Base-by-base conservation (phyloP, 1,140 invertebrate species). In the Leguminivora glycinivorella region DNA sequence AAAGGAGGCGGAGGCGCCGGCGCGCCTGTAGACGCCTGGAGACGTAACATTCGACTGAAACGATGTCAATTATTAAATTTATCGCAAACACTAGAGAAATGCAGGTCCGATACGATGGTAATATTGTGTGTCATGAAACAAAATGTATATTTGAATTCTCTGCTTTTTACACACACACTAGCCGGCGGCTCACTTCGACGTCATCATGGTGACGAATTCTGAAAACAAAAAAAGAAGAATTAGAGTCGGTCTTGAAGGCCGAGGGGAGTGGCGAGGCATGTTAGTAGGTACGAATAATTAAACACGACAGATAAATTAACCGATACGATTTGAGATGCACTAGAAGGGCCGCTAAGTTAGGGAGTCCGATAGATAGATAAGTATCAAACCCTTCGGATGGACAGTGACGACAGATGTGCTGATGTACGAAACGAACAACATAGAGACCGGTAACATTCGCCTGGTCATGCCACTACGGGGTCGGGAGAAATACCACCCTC, bases 121-220 rank as follows among this genome's bases (percentile, higher is more conserved):
- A 89, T 92, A 91, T 89, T 92, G 90, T 92, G 89, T 91, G 90
- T 92, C 90, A 92, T 92, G 91, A 92, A 92, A 90, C 84, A 92
- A 92, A 92, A 91, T 87, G 90, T 92, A 92, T 91, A 90, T 91
- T 92, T 91, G 87, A 89, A 91, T 88, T 91, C 90, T 91, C 90
- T 88, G 83, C 88, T 88, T 90, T 92, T 86, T 92, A 92, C 91
- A 92, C 92, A 90, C 89, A 89, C 88, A 90, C 88, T 88, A 85
- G 80, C 83, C 86, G 84, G 78, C 83, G 82, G 87, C 94, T 95
- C 97, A 98, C 96, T 98, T 98, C 95, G 97, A 98, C 95, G 97
- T 98, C 97, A 98, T 98, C 97, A 98, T 98, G 94, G 97, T 98
- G 93, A 98, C 97, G 94, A 98, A 98, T 95, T 98, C 97, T 98